Base-by-base conservation (phyloP, 1,140 invertebrate genomes). In the Sitophilus oryzae region DNA sequence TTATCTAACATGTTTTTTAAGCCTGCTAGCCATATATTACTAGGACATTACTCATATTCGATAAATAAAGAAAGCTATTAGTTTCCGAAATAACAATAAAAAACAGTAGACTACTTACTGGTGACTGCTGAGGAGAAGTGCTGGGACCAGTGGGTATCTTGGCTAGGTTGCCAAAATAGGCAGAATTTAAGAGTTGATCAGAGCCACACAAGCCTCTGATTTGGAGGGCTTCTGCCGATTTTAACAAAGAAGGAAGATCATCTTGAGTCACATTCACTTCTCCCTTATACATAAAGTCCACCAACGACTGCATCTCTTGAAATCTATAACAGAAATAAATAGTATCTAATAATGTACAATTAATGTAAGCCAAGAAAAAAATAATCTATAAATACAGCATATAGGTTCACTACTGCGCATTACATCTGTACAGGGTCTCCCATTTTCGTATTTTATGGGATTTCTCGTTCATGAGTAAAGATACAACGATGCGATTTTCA, bases 221-320 rank as follows among this genome's bases (percentile, higher is more conserved):
- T 67, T 89, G 86, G 56, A 92, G 71, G 47, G 85, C 83, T 68
- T 91, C 88, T 1, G 89, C 89, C 11, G 87, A 88, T 64, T 86
- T 83, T 45, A 91, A 76, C 11, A 92, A 71, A 60, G 83, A 84
- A 38, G 84, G 82, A 10, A 92, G 71, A 52, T 89, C 85, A 37
- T 90, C 86, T 63, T 91, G 85, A 34, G 85, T 85, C 5, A 91
- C 87, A 65, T 89, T 90, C 25, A 89, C 88, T 71, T 91, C 88
- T 2, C 88, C 88, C 61, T 86, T 86, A 72, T 91, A 91, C 88
- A 91, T 91, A 64, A 91, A 91, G 66, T 90, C 88, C 10, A 91
- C 86, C 8, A 91, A 70, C 0, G 87, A 86, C 63, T 89, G 87
- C 64, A 90, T 82, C 64, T 91, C 87, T 76, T 86, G 80, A 61